phyloP scores from a whole-genome alignment of 2,113 vertebrate species.

The Melanostigma gelatinosum region DNA sequence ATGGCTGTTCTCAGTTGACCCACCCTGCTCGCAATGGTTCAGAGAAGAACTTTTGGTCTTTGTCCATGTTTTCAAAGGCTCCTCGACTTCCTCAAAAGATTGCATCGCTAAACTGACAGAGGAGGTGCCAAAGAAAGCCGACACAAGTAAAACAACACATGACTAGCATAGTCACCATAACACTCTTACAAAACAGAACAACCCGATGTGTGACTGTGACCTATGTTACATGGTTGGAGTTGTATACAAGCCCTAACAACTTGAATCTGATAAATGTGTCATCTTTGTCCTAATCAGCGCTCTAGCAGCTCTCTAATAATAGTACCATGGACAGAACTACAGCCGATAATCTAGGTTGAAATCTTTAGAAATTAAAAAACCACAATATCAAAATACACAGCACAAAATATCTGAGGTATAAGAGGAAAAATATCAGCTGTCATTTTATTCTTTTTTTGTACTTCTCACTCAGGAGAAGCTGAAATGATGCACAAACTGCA shows the following conservation, averaged over 20 bases:
- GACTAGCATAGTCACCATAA: slow-evolving; percentile 89
- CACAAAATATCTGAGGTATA: slow-evolving; percentile 99
- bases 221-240: slow-evolving; percentile 86
- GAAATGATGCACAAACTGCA: slow-evolving; percentile 95
- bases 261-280: slow-evolving; percentile 84
- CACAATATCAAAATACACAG: slow-evolving; percentile 99
- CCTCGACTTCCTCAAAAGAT: slow-evolving; percentile 21
- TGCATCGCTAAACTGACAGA: slow-evolving; percentile 34
- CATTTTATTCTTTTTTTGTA: slow-evolving; percentile 71
- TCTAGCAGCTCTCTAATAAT: slow-evolving; percentile 93
- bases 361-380: slow-evolving; percentile 96
- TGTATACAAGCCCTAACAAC: slow-evolving; percentile 87
- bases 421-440: slow-evolving; percentile 97
- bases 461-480: slow-evolving; percentile 92
- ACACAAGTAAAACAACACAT: slow-evolving; percentile 81
- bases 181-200: slow-evolving; percentile 92
- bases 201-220: slow-evolving; percentile 87
- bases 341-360: slow-evolving; percentile 91
- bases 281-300: slow-evolving; percentile 74
- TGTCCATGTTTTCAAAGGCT: background rate
- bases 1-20: slow-evolving; percentile 28
- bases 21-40: slow-evolving; percentile 34
- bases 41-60: background rate
- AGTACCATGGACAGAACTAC: slow-evolving; percentile 92
- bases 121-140: slow-evolving; percentile 47